Percentiles rank a stretch among this genome's conserved stretches.
phyloP scores from a whole-genome alignment of 2,113 vertebrate species.

The Neodontobutis hainanensis region DNA sequence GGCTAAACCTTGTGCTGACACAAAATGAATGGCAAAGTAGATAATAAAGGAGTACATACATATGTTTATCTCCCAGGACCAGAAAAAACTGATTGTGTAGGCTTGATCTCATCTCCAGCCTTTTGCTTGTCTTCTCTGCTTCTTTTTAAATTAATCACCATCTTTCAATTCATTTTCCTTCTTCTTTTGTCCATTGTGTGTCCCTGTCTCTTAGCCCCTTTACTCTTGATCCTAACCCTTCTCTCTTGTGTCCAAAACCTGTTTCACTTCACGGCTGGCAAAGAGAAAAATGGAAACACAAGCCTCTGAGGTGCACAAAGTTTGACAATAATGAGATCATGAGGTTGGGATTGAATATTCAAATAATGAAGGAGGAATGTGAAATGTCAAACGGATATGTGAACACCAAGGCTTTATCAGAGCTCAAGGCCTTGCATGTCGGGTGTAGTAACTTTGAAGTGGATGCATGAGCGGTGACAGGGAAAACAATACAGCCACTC shows the following conservation, averaged over 20 bases:
- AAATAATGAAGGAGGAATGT: conserved; percentile 36
- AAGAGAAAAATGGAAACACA: conserved; percentile 57
- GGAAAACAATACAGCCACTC: conserved; percentile 43
- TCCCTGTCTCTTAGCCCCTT: conserved; percentile 17
- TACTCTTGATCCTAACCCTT: conserved; percentile 34
- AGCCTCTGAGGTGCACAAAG: conserved; percentile 45
- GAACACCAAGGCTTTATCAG: conserved; percentile 39
- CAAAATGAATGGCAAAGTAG: conserved; percentile 14
- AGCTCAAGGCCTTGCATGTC: conserved; percentile 9
- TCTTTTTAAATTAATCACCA: conserved; percentile 11
- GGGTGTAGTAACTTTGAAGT: conserved; percentile 7
- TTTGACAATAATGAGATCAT: conserved; percentile 61
- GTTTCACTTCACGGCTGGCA: conserved; percentile 44
- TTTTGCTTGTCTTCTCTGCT: conserved; percentile 2
- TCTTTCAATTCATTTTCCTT: neutral
- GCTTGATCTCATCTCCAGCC: neutral
- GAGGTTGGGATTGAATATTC: conserved; percentile 50
- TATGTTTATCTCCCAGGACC: conserved; percentile 11
- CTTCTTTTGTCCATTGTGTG: conserved; percentile 4
- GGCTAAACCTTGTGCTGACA: conserved; percentile 19
- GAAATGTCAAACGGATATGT: conserved; percentile 48
- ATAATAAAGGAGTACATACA: conserved; percentile 17
- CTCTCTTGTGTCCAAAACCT: conserved; percentile 23
- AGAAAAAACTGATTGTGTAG: conserved; percentile 1
- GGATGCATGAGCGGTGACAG: conserved; percentile 37